Conservation (phyloP, 1,140 invertebrate genomes). For the Limonius californicus region DNA sequence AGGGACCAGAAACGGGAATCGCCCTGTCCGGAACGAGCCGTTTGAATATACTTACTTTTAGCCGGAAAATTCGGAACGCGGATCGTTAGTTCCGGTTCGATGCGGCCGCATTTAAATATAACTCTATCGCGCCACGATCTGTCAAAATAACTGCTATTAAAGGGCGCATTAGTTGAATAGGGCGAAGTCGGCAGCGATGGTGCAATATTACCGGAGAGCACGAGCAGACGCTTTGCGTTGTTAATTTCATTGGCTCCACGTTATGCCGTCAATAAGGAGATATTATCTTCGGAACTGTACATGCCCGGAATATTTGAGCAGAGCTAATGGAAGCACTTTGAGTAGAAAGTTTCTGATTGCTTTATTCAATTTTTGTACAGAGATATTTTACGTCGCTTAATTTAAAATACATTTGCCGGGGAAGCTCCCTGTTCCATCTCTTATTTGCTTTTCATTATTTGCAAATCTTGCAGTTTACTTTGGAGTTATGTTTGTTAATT, state of each 20-base stretch:
- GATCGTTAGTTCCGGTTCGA: constrained; percentile 8
- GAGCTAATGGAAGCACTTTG: constrained; percentile 7
- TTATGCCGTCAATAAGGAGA: constrained; percentile 9
- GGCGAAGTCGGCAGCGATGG: background rate
- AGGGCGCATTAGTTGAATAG: background rate
- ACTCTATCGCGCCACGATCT: background rate
- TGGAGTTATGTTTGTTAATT: background rate
- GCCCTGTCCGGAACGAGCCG: background rate
- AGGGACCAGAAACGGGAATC: background rate
- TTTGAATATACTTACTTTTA: constrained; percentile 1
- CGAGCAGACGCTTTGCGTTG: constrained; percentile 3
- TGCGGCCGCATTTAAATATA: background rate
- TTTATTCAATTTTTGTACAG: constrained; percentile 10
- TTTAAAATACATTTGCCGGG: background rate
- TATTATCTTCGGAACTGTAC: constrained; percentile 8
- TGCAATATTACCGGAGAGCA: background rate
- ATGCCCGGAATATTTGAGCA: constrained; percentile 9
- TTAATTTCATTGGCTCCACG: constrained; percentile 11
- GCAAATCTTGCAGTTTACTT: background rate
- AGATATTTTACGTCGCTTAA: constrained; percentile 8
- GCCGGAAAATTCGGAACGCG: background rate
- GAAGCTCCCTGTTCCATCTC: background rate
- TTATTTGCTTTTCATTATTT: constrained; percentile 12
- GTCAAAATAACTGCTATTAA: constrained; percentile 13
- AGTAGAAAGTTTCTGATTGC: constrained; percentile 12